A percentile compares a stretch with the other conserved stretches of the same genome.
These are phyloP conservation scores for Vombatus ursinus DNA, from an alignment of 2,113 vertebrate genomes.

Conservation along the genomic window DNA sequence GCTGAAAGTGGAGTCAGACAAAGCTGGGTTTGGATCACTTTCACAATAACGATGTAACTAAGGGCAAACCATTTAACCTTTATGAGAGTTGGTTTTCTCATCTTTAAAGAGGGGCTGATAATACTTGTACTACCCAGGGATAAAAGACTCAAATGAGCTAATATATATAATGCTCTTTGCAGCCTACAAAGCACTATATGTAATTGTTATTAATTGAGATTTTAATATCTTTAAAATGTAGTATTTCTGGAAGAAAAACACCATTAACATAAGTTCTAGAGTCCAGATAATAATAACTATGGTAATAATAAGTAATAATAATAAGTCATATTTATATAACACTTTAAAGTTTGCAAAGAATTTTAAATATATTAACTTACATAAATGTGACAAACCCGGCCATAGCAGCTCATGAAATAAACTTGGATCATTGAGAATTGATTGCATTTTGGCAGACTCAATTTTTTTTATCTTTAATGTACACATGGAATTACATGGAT, in stretches of 20 bases:
- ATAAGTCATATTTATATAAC: not conserved
- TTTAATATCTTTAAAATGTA: not conserved
- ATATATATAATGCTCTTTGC: not conserved
- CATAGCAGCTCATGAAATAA: not conserved
- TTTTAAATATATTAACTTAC: not conserved
- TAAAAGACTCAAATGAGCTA: not conserved
- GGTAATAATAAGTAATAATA: not conserved
- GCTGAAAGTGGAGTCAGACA: not conserved
- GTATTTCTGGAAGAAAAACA: not conserved
- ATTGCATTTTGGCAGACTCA: not conserved
- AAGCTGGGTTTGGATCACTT: not conserved
- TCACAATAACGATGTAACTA: not conserved
- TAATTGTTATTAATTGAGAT: not conserved
- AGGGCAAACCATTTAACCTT: not conserved
- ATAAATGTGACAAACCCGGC: not conserved
- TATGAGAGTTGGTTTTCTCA: not conserved
- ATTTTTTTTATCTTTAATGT: not conserved
- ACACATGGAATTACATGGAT: not conserved
- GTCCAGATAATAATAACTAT: not conserved
- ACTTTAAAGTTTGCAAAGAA: not conserved
- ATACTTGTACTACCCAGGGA: not conserved
- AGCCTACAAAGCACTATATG: not conserved
- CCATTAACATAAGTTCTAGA: not conserved
- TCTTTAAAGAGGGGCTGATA: not conserved
- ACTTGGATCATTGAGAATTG: not conserved